phyloP scores from a whole-genome alignment of 2,113 vertebrate genomes.

The Perccottus glenii region DNA sequence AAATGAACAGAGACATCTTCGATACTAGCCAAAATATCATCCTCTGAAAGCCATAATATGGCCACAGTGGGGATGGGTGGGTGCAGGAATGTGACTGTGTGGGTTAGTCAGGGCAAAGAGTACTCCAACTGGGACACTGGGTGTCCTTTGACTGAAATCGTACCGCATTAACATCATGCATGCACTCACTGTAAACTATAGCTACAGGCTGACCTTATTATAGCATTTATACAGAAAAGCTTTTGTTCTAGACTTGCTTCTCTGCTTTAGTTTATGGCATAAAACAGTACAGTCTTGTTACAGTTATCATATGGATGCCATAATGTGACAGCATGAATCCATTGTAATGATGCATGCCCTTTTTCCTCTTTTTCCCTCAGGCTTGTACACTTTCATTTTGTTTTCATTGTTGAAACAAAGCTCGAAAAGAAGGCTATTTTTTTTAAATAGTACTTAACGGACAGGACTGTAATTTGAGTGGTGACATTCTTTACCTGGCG shows the following conservation, averaged over 20 bases:
- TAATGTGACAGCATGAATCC: conserved; percentile 21
- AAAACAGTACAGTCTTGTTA: conserved; percentile 18
- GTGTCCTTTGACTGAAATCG: conserved; percentile 48
- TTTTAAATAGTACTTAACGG: conserved; percentile 40
- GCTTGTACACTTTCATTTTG: conserved; percentile 42
- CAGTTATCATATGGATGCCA: conserved; percentile 16
- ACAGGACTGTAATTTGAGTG: conserved; percentile 56
- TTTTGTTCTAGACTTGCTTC: conserved; percentile 7
- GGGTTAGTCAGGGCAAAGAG: conserved; percentile 40
- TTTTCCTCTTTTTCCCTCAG: conserved; percentile 35
- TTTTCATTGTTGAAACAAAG: conserved; percentile 23
- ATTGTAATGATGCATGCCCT: conserved; percentile 29
- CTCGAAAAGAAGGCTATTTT: conserved; percentile 39
- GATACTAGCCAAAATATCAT: conserved; percentile 46
- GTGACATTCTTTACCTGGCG: conserved; percentile 50
- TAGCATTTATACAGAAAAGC: conserved; percentile 13
- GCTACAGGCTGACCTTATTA: conserved; percentile 2
- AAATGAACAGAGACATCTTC: conserved; percentile 55
- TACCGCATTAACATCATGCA: conserved; percentile 49
- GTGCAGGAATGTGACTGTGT: conserved; percentile 49
- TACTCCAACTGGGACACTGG: conserved; percentile 29
- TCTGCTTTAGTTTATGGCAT: conserved; percentile 10
- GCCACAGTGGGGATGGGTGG: conserved; percentile 4
- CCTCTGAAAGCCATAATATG: conserved; percentile 47
- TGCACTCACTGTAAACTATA: conserved; percentile 10